Evolutionary conservation across 2,888 invertebrate genomes (phyloP), one percentile per base, ranked within the genome.

Genomic region (Agelastica alni): DNA sequence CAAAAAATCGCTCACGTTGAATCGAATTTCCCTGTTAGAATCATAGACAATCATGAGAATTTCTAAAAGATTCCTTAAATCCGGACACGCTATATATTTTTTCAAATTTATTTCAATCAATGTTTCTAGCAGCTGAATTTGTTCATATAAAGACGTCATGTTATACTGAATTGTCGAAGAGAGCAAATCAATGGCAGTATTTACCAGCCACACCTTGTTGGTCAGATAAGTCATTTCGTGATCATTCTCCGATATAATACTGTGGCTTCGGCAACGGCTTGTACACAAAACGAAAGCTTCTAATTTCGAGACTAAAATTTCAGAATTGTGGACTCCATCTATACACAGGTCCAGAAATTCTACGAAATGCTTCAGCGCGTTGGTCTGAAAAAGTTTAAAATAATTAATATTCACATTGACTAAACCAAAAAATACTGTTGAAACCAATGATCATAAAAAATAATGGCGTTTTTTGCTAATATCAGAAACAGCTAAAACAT

Each of bases 111-210:
- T 78, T 14, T 79, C 77, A 43, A 81, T 80, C 28, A 88, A 74
- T 56, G 81, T 79, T 42, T 80, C 78, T 2, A 91, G 73, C 59
- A 88, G 84, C 62, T 83, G 80, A 22, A 83, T 80, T 71, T 87
- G 86, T 64, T 85, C 82, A 61, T 80, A 80, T 0, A 82, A 79
- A 45, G 87, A 88, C 30, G 80, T 79, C 60, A 88, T 85, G 61
- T 83, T 82, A 54, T 81, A 75, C 47, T 81, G 81, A 0, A 90
- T 70, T 1, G 85, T 81, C 1, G 81, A 77, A 53, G 85, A 79
- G n/a, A 87, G 76, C 17, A 89, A 74, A 5, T 80, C 79, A 13
- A 85, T 79, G 0, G 85, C 79, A 0, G 83, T 79, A 48, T 69
- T 78, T 61, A 84, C 82, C 41, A 87, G 66, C 78, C 83, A 80